These are phyloP conservation scores for Campopleginae sp. DNA, from an alignment of 2,888 invertebrate genomes.

Conservation along the genomic window DNA sequence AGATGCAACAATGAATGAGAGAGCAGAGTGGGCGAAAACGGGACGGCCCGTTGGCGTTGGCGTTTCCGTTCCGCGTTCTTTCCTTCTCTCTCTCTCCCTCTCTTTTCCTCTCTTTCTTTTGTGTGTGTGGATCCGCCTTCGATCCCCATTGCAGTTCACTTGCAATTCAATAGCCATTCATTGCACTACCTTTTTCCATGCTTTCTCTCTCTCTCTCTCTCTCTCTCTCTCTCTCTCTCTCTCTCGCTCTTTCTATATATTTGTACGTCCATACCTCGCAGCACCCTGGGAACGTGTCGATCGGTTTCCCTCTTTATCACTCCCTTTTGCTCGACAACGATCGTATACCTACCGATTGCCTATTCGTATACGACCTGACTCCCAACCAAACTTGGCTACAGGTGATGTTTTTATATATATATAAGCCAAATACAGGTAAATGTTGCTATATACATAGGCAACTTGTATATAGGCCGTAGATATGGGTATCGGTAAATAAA, in stretches of 20 bases:
- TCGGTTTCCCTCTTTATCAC: constrained; percentile 54
- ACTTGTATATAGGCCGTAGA: neutral
- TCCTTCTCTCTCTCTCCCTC: constrained; percentile 20
- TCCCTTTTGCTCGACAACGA: constrained; percentile 19
- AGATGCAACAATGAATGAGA: constrained; percentile 49
- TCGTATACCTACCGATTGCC: constrained; percentile 47
- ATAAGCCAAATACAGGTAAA: constrained; percentile 40
- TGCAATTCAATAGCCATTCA: constrained; percentile 63
- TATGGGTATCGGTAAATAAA: neutral
- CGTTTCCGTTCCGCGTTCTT: constrained; percentile 67
- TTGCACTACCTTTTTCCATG: constrained; percentile 13
- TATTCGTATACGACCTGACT: constrained; percentile 18
- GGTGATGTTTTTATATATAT: neutral
- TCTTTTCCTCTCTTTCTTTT: constrained; percentile 18
- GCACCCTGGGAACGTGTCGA: constrained; percentile 55
- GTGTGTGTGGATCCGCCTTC: constrained; percentile 48
- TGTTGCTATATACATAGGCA: neutral
- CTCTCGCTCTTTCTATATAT: neutral
- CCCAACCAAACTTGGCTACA: constrained; percentile 1
- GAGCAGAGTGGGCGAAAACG: constrained; percentile 64
- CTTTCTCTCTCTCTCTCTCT: constrained; percentile 1
- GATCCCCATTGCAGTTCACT: constrained; percentile 40
- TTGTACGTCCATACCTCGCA: constrained; percentile 19
- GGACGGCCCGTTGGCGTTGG: constrained; percentile 63
- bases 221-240: neutral